These are phyloP conservation scores for Lontra canadensis DNA, from an alignment of 2,113 vertebrate genomes.

Conservation along the genomic window DNA sequence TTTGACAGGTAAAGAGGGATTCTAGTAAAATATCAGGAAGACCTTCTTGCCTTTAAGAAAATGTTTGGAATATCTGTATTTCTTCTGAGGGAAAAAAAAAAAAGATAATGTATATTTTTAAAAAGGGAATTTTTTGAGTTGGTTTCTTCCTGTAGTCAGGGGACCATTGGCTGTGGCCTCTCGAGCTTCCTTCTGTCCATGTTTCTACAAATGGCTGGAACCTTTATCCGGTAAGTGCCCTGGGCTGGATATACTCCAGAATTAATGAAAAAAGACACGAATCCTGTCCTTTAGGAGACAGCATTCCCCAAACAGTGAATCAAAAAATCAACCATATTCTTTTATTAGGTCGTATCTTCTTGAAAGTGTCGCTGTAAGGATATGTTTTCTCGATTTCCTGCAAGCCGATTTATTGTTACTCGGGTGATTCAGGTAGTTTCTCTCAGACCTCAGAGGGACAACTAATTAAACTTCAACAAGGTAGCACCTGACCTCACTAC, in stretches of 20 bases:
- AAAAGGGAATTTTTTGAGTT: background rate
- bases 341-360: constrained; percentile 56
- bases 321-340: background rate
- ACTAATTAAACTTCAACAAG: constrained; percentile 75
- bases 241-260: background rate
- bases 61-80: background rate
- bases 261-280: constrained; percentile 47
- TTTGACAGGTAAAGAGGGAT: constrained; percentile 32
- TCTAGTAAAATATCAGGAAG: constrained; percentile 7
- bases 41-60: constrained; percentile 41
- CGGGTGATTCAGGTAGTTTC: constrained; percentile 43
- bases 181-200: background rate
- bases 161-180: background rate
- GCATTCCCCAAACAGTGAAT: constrained; percentile 55
- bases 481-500: background rate
- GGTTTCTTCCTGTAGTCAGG: background rate
- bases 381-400: constrained; percentile 46
- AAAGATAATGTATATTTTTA: background rate
- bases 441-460: constrained; percentile 57
- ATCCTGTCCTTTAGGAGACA: constrained; percentile 11
- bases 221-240: constrained; percentile 2
- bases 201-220: constrained; percentile 26
- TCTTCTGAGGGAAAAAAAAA: background rate
- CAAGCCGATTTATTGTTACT: constrained; percentile 54
- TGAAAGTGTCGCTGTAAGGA: constrained; percentile 54